Conservation (phyloP, 2,797 vertebrate species). For the Telmatherina bonti region DNA sequence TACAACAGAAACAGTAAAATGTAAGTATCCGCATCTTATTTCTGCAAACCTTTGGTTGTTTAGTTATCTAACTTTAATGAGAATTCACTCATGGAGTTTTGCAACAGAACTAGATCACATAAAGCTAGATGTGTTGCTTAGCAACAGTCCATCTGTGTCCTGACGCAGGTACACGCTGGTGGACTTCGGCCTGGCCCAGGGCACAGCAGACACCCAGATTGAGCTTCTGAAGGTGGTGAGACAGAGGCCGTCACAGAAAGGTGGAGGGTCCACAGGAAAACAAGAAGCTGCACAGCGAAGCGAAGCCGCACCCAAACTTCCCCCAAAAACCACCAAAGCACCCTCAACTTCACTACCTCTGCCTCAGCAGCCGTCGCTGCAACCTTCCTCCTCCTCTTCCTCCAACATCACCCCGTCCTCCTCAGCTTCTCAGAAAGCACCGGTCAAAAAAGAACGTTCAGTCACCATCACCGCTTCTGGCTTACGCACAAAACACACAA, state of each 20-base stretch:
- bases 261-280: constrained; percentile 83
- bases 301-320: constrained; percentile 63
- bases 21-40: constrained; percentile 79
- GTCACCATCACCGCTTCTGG: constrained; percentile 69
- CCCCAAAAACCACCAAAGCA: constrained; percentile 37
- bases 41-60: background rate
- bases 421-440: constrained; percentile 73
- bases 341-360: constrained; percentile 62
- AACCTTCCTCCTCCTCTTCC: constrained; percentile 74
- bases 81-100: background rate
- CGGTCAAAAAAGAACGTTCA: constrained; percentile 82
- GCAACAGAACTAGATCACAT: no score
- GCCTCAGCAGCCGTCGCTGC: constrained; percentile 59
- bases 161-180: constrained; percentile 91
- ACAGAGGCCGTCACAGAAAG: constrained; percentile 82
- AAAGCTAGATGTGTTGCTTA: background rate
- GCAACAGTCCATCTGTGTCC: background rate
- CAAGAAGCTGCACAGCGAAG: constrained; percentile 71
- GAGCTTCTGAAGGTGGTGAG: constrained; percentile 92
- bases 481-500: constrained; percentile 85
- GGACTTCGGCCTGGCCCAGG: constrained; percentile 98
- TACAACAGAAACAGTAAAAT: constrained; percentile 88
- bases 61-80: background rate
- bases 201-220: constrained; percentile 92
- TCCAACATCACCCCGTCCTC: constrained; percentile 51